Base-by-base conservation (phyloP, 2,113 vertebrate species). In the Lophochroa leadbeateri region DNA sequence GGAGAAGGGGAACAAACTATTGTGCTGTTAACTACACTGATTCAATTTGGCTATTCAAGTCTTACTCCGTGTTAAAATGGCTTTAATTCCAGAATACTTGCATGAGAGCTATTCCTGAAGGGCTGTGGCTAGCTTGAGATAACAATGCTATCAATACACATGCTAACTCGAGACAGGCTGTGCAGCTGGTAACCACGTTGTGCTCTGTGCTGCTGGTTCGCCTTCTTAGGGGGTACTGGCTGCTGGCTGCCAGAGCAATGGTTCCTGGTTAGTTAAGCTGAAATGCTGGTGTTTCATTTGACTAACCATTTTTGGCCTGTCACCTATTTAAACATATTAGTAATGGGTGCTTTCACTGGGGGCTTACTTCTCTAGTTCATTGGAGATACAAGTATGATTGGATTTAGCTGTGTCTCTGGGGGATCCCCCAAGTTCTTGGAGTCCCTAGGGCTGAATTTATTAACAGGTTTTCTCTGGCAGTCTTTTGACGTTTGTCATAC, bases 241-340 rank as follows among this genome's bases (percentile, higher is more conserved):
- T 47, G 3, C 67, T 28, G 19, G 4, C 55, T 44, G 44, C 67
- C 20, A 25, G 52, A 71, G 33, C 88, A 58, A 3, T 13, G 35
- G 27, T n/a, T 63, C 29, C 5, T 28, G 46, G 20, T 29, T 53
- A 41, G 33, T 39, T 61, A 41, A 29, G 63, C 49, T 44, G 21
- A 65, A 49, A 37, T 0, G 2, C 43, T n/a, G 49, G 4, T 11
- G 17, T 64, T 43, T 18, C 2, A 2, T 31, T 55, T 13, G 20
- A 41, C 31, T 52, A 11, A 58, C 39, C 10, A 1, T 14, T 63
- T 46, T 35, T 31, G 19, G 21, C 21, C 49, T 47, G 49, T 29
- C 29, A 46, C 49, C 20, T 41, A 7, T 23, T 31, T 31, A 44
- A 33, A 50, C 3, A 0, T 35, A 15, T 47, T 33, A 28, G 17